phyloP scores from a whole-genome alignment of 2,888 invertebrate genomes.

The Boloria selene region DNA sequence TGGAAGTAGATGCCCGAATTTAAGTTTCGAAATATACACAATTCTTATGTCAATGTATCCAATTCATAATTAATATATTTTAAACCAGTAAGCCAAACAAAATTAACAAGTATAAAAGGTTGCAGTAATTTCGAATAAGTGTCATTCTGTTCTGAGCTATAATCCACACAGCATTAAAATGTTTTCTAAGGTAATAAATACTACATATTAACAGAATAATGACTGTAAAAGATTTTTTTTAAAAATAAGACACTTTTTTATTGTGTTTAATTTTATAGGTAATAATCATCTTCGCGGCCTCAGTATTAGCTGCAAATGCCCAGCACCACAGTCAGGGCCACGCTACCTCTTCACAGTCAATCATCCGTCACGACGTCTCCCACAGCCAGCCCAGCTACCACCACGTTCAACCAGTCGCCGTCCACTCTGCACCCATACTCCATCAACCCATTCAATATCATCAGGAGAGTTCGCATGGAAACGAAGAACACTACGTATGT shows the following conservation, averaged over 20 bases:
- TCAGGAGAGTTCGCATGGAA: neutral
- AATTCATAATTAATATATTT: too few relatives aligned
- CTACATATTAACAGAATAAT: too few relatives aligned
- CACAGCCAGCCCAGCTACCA: slow-evolving; percentile 36
- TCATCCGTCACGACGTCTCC: slow-evolving; percentile 37
- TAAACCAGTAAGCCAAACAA: too few relatives aligned
- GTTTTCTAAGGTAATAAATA: slow-evolving; percentile 43
- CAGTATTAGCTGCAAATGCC: slow-evolving; percentile 46
- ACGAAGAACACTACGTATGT: too few relatives aligned
- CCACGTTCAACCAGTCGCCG: slow-evolving; percentile 32
- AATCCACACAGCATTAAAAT: slow-evolving; percentile 49
- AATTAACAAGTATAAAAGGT: slow-evolving; percentile 54
- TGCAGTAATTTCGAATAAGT: slow-evolving; percentile 40
- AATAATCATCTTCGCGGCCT: slow-evolving; percentile 35
- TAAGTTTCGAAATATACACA: too few relatives aligned
- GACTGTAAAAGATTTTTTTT: too few relatives aligned
- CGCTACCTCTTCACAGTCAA: slow-evolving; percentile 40
- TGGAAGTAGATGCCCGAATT: too few relatives aligned
- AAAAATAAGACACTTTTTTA: too few relatives aligned
- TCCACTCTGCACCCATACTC: slow-evolving; percentile 18
- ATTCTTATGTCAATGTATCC: too few relatives aligned
- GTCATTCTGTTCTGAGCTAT: slow-evolving; percentile 53
- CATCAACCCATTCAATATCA: slow-evolving; percentile 4
- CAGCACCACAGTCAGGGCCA: slow-evolving; percentile 46
- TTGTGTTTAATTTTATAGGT: slow-evolving; percentile 12